Evolutionary conservation across 2,888 invertebrate species (phyloP).

Genomic region (Seira sanloemensis): DNA sequence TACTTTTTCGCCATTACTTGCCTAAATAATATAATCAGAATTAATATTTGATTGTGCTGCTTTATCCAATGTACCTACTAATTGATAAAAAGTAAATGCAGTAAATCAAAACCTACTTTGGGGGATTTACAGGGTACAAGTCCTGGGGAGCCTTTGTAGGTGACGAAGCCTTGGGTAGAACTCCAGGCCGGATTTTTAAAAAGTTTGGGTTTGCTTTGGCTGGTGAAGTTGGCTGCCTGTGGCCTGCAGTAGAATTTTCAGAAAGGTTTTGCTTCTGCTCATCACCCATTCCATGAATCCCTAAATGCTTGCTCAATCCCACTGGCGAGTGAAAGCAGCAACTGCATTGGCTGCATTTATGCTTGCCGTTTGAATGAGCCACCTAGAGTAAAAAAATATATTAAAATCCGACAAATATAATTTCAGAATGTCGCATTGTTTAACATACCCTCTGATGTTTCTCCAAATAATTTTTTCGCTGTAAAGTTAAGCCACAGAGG

Average conservation of each 20-base stretch:
- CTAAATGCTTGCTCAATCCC: not conserved
- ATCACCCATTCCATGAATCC: not conserved
- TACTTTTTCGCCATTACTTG: not conserved
- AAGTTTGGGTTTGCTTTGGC: not conserved
- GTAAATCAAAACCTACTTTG: not conserved
- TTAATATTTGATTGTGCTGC: not conserved
- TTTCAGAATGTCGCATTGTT: not conserved
- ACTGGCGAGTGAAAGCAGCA: constrained; percentile 16
- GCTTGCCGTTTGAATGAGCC: not conserved
- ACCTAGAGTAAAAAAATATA: not conserved
- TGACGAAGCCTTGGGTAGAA: too few species aligned
- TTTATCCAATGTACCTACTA: not conserved
- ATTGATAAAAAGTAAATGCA: not conserved
- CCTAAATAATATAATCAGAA: not conserved
- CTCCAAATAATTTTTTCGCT: not conserved
- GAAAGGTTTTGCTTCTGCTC: not conserved
- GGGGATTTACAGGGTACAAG: not conserved
- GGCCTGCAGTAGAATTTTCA: not conserved
- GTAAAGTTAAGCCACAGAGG: not conserved
- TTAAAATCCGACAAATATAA: not conserved
- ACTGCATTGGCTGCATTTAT: not conserved
- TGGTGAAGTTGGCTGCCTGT: not conserved
- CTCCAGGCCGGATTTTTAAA: not conserved
- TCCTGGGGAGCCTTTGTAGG: not conserved
- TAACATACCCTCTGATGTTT: not conserved